Base-by-base conservation (phyloP, 2,113 vertebrate species). In the Daubentonia madagascariensis region DNA sequence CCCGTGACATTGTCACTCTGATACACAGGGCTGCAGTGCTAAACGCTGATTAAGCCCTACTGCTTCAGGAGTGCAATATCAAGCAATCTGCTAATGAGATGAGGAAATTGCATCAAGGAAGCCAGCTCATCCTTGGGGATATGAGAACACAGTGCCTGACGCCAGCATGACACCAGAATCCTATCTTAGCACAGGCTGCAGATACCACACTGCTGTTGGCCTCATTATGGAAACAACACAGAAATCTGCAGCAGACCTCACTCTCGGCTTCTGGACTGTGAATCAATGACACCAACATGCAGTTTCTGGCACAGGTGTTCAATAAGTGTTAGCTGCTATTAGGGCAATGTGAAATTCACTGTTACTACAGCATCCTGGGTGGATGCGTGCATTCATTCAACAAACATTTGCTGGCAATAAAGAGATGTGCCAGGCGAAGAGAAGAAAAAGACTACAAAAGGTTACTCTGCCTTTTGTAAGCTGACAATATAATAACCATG, bases 31-130 rank as follows among this genome's bases (percentile, higher is more conserved):
- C 25, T 68, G 22, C 17, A 35, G 43, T 5, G 10, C 78, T 65
- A 75, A 85, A 73, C 50, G 86, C 78, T 83, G 59, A 54, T 0
- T 16, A 67, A 83, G 63, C n/a, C 85, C 85, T 52, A 57, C 76
- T 83, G 86, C 76, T 90, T 91, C 87, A 14, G 59, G 59, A 91
- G 50, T 30, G 13, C 28, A 72, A 81, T 2, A 68, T 61, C 68
- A 86, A 89, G 32, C 67, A 43, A 61, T 32, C 45, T 37, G 67
- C 18, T 67, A 72, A 76, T 7, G 68, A 83, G 61, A 63, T 4
- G 61, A 79, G 83, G 89, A 92, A 83, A 95, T 57, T 68, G 52
- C 54, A 89, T 73, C 54, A 40, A 68, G 43, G 79, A 80, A 96
- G 91, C 88, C 86, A 89, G 89, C 72, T 89, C 76, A 52, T 43